Conservation (phyloP, 2,888 invertebrate genomes). For the Aradus depressus region DNA sequence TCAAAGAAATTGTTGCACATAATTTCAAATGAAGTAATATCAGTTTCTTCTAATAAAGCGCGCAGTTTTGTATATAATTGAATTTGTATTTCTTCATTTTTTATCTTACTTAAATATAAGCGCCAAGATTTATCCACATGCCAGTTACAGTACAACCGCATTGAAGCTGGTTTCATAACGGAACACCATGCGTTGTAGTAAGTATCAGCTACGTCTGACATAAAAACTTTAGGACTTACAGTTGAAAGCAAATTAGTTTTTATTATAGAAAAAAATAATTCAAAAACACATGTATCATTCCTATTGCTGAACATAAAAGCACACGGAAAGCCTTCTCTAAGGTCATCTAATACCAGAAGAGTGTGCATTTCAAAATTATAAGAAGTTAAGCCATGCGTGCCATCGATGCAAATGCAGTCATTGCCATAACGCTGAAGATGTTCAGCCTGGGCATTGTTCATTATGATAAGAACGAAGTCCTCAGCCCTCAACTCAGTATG, state of each 20-base stretch:
- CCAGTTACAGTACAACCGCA: not conserved
- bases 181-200: conserved; percentile 1
- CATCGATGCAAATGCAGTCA: conserved; percentile 31
- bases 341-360: conserved; percentile 29
- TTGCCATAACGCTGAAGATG: conserved; percentile 28
- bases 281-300: conserved; percentile 25
- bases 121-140: not conserved
- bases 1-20: too few relatives aligned
- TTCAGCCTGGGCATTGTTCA: conserved; percentile 29
- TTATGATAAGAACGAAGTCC: conserved; percentile 31
- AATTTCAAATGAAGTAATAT: too few relatives aligned
- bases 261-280: conserved; percentile 27
- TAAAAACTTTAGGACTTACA: conserved; percentile 4
- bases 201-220: not conserved
- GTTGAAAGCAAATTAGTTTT: conserved; percentile 7
- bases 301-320: conserved; percentile 29
- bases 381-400: conserved; percentile 28
- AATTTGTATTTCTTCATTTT: not conserved
- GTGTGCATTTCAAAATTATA: conserved; percentile 28
- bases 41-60: not conserved
- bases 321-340: conserved; percentile 29
- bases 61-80: not conserved
- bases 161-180: not conserved
- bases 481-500: conserved; percentile 25
- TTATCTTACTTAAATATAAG: not conserved